Evolutionary conservation across 2,113 vertebrate species (phyloP).

Genomic region (Osmerus eperlanus): DNA sequence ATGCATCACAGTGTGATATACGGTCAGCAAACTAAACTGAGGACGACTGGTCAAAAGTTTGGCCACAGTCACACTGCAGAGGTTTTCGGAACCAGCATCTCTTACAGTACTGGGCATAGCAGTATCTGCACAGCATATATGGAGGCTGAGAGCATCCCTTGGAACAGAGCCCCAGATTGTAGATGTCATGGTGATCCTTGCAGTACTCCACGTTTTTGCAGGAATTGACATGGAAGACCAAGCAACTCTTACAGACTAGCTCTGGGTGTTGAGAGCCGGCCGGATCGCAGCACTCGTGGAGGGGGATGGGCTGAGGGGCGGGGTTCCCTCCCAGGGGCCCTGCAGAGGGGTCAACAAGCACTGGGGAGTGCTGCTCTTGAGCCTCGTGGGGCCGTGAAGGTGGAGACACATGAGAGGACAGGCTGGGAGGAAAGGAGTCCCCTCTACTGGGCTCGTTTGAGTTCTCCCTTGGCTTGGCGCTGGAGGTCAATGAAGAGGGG

Average conservation of each 20-base stretch:
- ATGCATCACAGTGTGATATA: constrained; percentile 9
- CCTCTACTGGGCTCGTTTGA: background rate
- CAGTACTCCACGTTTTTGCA: constrained; percentile 40
- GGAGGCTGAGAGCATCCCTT: constrained; percentile 31
- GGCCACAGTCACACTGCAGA: constrained; percentile 56
- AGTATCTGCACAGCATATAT: constrained; percentile 59
- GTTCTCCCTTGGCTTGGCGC: background rate
- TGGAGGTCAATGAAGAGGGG: background rate
- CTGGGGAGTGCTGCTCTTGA: constrained; percentile 17
- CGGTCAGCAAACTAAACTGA: constrained; percentile 44
- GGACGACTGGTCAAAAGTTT: constrained; percentile 44
- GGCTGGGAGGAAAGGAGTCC: constrained; percentile 14
- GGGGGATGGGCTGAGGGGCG: constrained; percentile 27
- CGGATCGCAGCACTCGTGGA: constrained; percentile 53
- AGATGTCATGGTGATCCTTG: background rate
- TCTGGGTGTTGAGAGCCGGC: constrained; percentile 20
- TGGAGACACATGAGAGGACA: background rate
- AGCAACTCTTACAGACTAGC: constrained; percentile 50
- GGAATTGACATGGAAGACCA: constrained; percentile 43
- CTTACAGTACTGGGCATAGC: constrained; percentile 49
- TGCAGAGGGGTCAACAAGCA: background rate
- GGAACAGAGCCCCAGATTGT: constrained; percentile 17
- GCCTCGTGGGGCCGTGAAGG: background rate
- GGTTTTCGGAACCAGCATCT: constrained; percentile 61
- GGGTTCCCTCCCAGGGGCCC: background rate